phyloP scores from a whole-genome alignment of 2,888 invertebrate species.

The Caenorhabditis panamensis region DNA sequence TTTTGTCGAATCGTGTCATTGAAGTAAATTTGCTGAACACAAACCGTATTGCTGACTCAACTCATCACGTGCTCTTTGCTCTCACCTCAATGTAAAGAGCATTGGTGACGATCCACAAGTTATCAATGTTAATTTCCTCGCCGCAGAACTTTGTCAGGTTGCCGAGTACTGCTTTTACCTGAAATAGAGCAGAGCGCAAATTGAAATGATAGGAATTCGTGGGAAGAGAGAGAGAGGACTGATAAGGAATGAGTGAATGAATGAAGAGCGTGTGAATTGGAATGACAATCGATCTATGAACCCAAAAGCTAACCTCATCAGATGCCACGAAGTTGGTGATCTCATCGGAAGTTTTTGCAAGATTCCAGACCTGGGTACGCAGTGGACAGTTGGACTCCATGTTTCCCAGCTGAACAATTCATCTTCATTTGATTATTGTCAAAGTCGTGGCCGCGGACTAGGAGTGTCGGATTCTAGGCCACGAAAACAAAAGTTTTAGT shows the following conservation, averaged over 20 bases:
- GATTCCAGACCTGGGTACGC: conserved; percentile 62
- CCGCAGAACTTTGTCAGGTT: conserved; percentile 49
- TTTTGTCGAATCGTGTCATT: conserved; percentile 37
- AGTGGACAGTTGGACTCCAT: conserved; percentile 63
- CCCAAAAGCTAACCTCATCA: conserved; percentile 25
- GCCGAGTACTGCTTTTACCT: conserved; percentile 52
- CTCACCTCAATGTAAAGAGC: conserved; percentile 63
- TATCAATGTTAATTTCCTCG: conserved; percentile 60
- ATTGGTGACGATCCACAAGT: conserved; percentile 65
- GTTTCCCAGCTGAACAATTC: conserved; percentile 63
- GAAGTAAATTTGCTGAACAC: conserved; percentile 57
- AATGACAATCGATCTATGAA: neutral
- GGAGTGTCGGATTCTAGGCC: no score
- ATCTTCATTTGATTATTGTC: neutral
- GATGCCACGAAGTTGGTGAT: conserved; percentile 53
- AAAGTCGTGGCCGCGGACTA: no score
- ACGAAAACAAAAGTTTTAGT: no score
- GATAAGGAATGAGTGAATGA: neutral
- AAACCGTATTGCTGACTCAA: conserved; percentile 2
- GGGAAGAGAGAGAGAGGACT: conserved; percentile 13
- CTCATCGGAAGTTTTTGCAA: conserved; percentile 63
- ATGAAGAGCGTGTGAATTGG: neutral
- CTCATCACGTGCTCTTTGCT: neutral
- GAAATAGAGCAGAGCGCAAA: no score
- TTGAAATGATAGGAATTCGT: no score